These are phyloP conservation scores for Budorcas taxicolor DNA, from an alignment of 2,113 vertebrate genomes.

Conservation along the genomic window DNA sequence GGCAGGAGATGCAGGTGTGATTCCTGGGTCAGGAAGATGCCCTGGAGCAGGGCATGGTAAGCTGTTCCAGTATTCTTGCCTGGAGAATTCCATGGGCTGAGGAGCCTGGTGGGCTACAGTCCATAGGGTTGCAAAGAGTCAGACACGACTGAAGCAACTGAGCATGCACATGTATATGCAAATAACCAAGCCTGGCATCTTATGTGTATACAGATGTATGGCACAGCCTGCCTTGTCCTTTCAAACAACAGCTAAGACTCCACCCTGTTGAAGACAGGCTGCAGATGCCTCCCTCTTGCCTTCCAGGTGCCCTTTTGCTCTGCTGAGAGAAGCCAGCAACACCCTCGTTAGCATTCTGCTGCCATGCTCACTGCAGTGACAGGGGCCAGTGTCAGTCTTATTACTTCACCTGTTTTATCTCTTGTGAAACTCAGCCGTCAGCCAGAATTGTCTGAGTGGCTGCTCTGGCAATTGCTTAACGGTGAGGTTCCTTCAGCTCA, in stretches of 20 bases:
- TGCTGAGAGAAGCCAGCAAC: not conserved
- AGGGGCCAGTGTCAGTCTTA: constrained; percentile 75
- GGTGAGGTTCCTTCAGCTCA: constrained; percentile 77
- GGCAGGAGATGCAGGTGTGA: not conserved
- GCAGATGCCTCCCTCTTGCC: not conserved
- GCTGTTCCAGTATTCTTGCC: not conserved
- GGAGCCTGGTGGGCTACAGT: not conserved
- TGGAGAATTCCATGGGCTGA: not conserved
- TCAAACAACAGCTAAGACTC: not conserved
- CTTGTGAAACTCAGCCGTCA: constrained; percentile 82
- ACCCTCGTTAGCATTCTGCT: constrained; percentile 76
- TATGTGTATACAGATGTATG: fast-evolving
- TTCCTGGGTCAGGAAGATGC: not conserved
- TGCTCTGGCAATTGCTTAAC: constrained; percentile 80
- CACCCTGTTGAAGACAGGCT: not conserved
- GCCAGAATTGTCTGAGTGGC: constrained; percentile 78
- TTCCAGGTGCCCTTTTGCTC: constrained; percentile 47
- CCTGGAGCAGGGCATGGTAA: not conserved
- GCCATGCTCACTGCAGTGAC: constrained; percentile 68
- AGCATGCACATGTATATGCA: fast-evolving
- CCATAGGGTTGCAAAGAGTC: not conserved
- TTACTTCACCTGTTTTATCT: constrained; percentile 84
- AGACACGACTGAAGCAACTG: not conserved
- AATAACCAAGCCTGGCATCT: not conserved
- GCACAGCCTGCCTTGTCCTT: not conserved